Base-by-base conservation (phyloP, 2,888 invertebrate species). In the Ametastegia equiseti region DNA sequence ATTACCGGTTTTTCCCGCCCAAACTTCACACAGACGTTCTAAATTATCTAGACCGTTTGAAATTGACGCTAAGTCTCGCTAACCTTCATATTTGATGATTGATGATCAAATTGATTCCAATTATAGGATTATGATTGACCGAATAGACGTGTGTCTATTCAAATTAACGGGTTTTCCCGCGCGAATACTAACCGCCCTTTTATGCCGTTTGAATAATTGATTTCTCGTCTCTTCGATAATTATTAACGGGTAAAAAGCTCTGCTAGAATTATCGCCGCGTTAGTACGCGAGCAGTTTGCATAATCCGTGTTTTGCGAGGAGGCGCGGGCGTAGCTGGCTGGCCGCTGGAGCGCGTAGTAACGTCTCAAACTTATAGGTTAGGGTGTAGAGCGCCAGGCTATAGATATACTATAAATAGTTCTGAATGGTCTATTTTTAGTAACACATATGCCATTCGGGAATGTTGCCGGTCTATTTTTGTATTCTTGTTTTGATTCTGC, bases 401-500 rank as follows among this genome's bases (percentile, higher is more conserved):
- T 65, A 60, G 13, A 54, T 9, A n/a, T 39, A n/a, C 65, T 78
- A 78, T 78, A 63, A 78, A 78, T 78, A 78, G 57, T 45, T 60
- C 27, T 57, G 78, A 78, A 78, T 63, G 78, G 78, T 57, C 42
- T 78, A 78, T 78, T 78, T 78, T 78, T 78, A 45, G 78, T 30
- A 78, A 78, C 15, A 50, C 60, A 78, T 63, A 78, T 78, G 78
- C 78, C 27, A 78, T 78, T 63, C 60, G 78, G 33, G 78, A 78
- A 78, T 78, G 78, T 60, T 42, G 78, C n/a, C 63, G 15, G 42
- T 78, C 78, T 78, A 78, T 78, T 78, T n/a, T 6, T 19, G 63
- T 11, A 71, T 45, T 71, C 78, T 57, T 78, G 63, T 78, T 78
- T 54, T 78, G 15, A 42, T 39, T 42, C 57, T 57, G n/a, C 39